These are phyloP conservation scores for Notodonta dromedarius DNA, from an alignment of 2,888 invertebrate genomes.

Conservation along the genomic window DNA sequence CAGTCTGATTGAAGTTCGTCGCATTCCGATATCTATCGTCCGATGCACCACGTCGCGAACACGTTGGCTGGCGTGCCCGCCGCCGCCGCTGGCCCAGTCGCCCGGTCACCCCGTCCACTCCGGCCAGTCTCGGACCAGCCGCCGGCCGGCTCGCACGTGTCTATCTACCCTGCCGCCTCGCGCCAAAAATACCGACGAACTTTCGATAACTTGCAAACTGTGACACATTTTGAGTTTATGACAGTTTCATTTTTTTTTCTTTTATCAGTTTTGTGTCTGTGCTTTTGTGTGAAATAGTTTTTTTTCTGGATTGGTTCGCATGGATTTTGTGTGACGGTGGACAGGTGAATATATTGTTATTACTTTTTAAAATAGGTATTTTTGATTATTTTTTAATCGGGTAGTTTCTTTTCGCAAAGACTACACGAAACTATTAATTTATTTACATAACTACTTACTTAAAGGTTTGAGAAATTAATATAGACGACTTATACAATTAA, in stretches of 20 bases:
- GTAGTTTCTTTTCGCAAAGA: not conserved
- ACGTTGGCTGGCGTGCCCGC: conserved; percentile 30
- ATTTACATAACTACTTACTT: too few relatives aligned
- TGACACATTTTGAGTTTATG: not conserved
- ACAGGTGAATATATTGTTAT: conserved; percentile 33
- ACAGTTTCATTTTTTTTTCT: conserved; percentile 9
- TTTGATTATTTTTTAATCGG: not conserved
- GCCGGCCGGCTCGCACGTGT: conserved; percentile 30
- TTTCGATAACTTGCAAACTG: conserved; percentile 38
- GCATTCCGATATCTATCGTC: conserved; percentile 33
- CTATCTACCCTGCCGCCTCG: conserved; percentile 14
- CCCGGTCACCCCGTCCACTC: conserved; percentile 22
- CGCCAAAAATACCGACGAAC: conserved; percentile 39
- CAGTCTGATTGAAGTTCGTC: not conserved
- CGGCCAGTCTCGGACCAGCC: conserved; percentile 28
- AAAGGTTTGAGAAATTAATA: too few relatives aligned
- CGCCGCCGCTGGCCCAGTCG: not conserved
- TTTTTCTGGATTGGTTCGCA: conserved; percentile 16
- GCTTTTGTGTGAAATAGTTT: conserved; percentile 15
- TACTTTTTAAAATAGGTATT: not conserved
- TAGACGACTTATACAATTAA: too few relatives aligned
- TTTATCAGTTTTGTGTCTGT: conserved; percentile 19
- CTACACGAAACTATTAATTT: too few relatives aligned
- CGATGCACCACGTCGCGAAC: conserved; percentile 31
- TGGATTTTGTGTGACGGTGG: conserved; percentile 38